A percentile compares a stretch with the other conserved stretches of the same genome.
phyloP scores from a whole-genome alignment of 2,113 vertebrate genomes.

The Ceyx cyanopectus region DNA sequence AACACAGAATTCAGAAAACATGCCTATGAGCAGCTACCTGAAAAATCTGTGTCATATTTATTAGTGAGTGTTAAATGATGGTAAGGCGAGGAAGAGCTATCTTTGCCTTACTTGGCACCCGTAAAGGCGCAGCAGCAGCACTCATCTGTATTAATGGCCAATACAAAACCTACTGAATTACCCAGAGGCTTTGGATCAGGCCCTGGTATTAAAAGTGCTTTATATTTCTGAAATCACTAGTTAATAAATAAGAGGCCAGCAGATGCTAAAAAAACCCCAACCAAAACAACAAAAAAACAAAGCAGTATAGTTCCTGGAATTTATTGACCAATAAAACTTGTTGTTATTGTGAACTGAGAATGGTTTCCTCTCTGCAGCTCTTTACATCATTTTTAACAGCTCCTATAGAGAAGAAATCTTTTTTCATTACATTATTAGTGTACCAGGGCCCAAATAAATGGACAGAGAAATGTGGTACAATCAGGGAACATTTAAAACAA shows the following conservation, averaged over 20 bases:
- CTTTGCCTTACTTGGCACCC: not conserved
- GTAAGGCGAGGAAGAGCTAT: not conserved
- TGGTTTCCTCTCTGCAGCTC: conserved; percentile 48
- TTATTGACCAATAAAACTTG: conserved; percentile 66
- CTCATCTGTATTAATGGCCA: not conserved
- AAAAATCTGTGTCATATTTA: not conserved
- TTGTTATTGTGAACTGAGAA: conserved; percentile 62
- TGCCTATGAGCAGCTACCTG: not conserved
- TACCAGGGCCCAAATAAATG: conserved; percentile 45
- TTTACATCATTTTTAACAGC: conserved; percentile 54
- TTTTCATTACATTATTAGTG: conserved; percentile 47
- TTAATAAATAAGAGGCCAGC: conserved; percentile 57
- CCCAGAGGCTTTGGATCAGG: conserved; percentile 5
- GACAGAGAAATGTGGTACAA: conserved; percentile 60
- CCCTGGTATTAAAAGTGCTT: conserved; percentile 35
- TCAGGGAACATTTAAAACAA: not conserved
- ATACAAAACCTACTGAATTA: not conserved
- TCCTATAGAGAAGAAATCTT: conserved; percentile 40
- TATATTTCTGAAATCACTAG: conserved; percentile 41
- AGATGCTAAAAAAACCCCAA: not conserved
- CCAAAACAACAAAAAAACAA: conserved; percentile 18
- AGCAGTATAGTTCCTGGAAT: conserved; percentile 50
- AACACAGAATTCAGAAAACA: not conserved
- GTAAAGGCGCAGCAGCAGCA: not conserved
- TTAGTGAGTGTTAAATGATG: not conserved